These are phyloP conservation scores for Microchrysa polita DNA, from an alignment of 2,888 invertebrate species.

Conservation along the genomic window DNA sequence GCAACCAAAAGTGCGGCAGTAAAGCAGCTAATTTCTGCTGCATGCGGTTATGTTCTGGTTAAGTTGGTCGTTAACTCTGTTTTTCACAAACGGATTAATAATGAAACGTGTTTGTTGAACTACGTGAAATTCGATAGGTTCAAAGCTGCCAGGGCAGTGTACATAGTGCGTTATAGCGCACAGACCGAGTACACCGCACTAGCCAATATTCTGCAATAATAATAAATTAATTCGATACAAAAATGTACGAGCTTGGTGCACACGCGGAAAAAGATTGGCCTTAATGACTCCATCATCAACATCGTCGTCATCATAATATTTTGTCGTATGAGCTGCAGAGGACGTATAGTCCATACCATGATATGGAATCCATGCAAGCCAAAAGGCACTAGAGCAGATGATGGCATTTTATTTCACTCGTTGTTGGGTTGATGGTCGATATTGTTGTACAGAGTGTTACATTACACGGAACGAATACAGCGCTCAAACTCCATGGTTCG, in stretches of 20 bases:
- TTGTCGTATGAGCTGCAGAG: too few relatives aligned
- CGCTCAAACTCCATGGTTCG: too few relatives aligned
- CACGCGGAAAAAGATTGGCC: conserved; percentile 43
- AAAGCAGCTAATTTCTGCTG: conserved; percentile 30
- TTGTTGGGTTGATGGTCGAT: conserved; percentile 7
- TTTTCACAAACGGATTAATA: conserved; percentile 43
- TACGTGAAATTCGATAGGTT: conserved; percentile 39
- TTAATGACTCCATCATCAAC: conserved; percentile 36
- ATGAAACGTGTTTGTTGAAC: conserved; percentile 8
- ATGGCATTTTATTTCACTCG: conserved; percentile 31
- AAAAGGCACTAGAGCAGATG: conserved; percentile 36
- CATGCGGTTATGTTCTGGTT: conserved; percentile 41
- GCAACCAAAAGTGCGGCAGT: neutral
- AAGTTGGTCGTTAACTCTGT: conserved; percentile 43
- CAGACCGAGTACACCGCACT: too few relatives aligned
- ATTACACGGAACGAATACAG: neutral
- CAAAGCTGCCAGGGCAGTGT: neutral
- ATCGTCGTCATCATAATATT: too few relatives aligned
- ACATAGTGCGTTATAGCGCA: neutral
- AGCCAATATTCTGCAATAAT: too few relatives aligned
- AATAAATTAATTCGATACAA: too few relatives aligned
- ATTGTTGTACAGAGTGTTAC: neutral
- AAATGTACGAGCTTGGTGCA: conserved; percentile 3
- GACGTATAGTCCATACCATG: too few relatives aligned
- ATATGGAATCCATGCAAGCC: too few relatives aligned